Percentiles rank a stretch among this genome's conserved stretches.
These are phyloP conservation scores for Pogonus chalceus DNA, from an alignment of 1,140 invertebrate species.

Conservation along the genomic window DNA sequence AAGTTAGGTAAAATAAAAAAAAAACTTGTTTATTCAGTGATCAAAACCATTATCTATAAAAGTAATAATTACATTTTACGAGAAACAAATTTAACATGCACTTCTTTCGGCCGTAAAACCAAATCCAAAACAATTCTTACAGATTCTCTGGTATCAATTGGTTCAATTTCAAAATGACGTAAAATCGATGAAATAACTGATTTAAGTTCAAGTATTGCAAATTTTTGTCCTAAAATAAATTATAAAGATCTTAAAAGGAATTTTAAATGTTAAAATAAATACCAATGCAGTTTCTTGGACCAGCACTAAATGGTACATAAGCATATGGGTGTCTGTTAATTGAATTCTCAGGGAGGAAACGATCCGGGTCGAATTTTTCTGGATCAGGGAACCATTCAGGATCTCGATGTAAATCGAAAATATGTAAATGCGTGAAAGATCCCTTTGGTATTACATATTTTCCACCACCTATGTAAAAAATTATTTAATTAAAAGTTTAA, in stretches of 20 bases:
- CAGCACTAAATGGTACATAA: slow-evolving; percentile 41
- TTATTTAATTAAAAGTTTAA: too few species aligned
- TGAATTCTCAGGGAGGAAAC: slow-evolving; percentile 49
- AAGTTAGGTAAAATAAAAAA: too few species aligned
- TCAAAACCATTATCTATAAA: too few species aligned
- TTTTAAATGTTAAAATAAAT: too few species aligned
- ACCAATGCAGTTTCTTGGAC: slow-evolving; percentile 40
- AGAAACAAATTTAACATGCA: too few species aligned
- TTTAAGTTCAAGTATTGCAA: slow-evolving; percentile 64
- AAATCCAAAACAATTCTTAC: slow-evolving; percentile 41
- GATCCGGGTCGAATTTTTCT: slow-evolving; percentile 59
- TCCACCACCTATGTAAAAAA: not conserved
- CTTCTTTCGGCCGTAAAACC: slow-evolving; percentile 43
- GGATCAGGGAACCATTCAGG: slow-evolving; percentile 60
- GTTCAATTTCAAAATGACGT: slow-evolving; percentile 45
- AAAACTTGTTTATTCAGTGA: too few species aligned
- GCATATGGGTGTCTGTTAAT: slow-evolving; percentile 36
- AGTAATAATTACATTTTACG: too few species aligned
- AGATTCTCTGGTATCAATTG: slow-evolving; percentile 43
- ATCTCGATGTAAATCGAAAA: slow-evolving; percentile 49
- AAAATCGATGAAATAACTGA: slow-evolving; percentile 53
- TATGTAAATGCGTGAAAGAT: slow-evolving; percentile 26
- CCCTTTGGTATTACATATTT: slow-evolving; percentile 11
- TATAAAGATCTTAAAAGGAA: too few species aligned
- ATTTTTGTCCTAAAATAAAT: slow-evolving; percentile 53